Evolutionary conservation across 2,888 invertebrate genomes (phyloP), one percentile per base, ranked within the genome.

Genomic region (Eremobia ochroleuca): DNA sequence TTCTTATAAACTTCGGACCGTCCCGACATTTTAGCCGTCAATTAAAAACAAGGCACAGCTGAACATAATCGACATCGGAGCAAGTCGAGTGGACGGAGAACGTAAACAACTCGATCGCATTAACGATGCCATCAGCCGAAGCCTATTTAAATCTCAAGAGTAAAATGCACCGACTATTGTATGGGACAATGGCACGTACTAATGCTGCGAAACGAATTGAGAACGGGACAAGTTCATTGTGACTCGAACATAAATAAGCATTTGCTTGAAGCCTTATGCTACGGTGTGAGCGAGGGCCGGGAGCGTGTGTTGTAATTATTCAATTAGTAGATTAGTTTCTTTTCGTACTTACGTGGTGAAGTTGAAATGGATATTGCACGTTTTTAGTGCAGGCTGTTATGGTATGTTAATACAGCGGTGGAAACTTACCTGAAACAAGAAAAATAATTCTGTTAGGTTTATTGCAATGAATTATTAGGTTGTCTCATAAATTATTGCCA

Each of bases 181-280:
- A 85, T 80, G 88, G 92, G 89, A 94, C 94, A 95, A 93, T 92
- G 87, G 92, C 92, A 90, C 89, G 92, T 92, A 91, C 93, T 95
- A 95, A 95, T 95, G 93, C 95, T 91, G 90, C 91, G 92, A 95
- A 95, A 95, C 94, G 94, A 95, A 95, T 95, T 91, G 95, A 94
- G 94, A 92, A 86, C 90, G 92, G 93, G 92, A 93, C 94, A 92
- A 94, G 94, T 95, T 95, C 95, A 94, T 94, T 94, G 95, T 94
- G 92, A 93, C 92, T 93, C 87, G 93, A 93, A 94, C 95, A 94
- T 96, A 96, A 96, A 95, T 96, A 96, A 95, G 95, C 93, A 94
- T 95, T 95, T 94, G 93, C 92, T 90, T 91, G 90, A 89, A 91
- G 90, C 89, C 87, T 90, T 88, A 86, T 89, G 87, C 77, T 79